Base-by-base conservation (phyloP, 2,888 invertebrate species). In the Rhingia campestris region DNA sequence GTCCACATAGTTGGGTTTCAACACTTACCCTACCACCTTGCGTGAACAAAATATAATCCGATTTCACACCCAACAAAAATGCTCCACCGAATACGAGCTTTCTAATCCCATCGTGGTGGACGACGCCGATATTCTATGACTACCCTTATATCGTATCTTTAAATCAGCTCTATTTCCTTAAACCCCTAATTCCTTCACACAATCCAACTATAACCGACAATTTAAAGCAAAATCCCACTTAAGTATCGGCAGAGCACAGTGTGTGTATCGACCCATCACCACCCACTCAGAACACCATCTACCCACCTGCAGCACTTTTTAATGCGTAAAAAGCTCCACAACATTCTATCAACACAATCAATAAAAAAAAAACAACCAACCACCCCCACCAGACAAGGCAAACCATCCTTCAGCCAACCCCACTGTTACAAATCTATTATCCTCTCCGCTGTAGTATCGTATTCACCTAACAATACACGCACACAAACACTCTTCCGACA, bases 331-430 rank as follows among this genome's bases (percentile, higher is more conserved):
- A 64, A 75, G 75, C 72, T 72, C 49, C 12, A 6, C 22, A 49
- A 30, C 22, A 9, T 33, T 37, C 64, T 74, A 74, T 79, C 79
- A 64, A 76, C 70, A 45, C 47, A 81, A 82, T 77, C 82, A 77
- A 82, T 77, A 59, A 47, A 61, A 53, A 53, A 22, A 63, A 69
- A 58, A 35, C 14, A 47, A 70, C 30, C 22, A 4, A 43, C 56
- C 51, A 77, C 14, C 72, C 54, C 30, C 53, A 59, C 30, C 4
- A 7, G 35, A 58, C 49, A 7, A 14, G 14, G 22, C 49, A 49
- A 49, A 7, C 37, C 9, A 54, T 54, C 61, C 66, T 63, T 22
- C 22, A 22, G 2, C 22, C 22, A 22, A 22, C 37, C 54, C n/a
- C 12, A 30, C 12, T 22, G 43, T 12, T 54, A 49, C 32, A 49